Base-by-base conservation (phyloP, 37 sponge, comb jelly and placozoan species). In the Tethya wilhelma region DNA sequence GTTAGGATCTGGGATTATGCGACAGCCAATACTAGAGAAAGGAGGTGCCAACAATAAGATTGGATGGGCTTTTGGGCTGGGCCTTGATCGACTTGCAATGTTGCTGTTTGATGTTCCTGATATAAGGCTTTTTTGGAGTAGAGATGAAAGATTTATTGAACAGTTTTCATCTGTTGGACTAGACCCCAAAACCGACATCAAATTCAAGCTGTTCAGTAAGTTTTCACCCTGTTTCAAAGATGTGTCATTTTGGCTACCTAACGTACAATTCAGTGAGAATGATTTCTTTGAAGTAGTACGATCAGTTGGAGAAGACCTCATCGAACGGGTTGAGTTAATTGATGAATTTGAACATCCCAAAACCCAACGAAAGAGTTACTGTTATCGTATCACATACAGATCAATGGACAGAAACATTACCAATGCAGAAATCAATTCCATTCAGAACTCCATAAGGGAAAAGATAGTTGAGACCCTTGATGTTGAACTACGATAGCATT, bases 21-120 rank as follows among this genome's bases (percentile, higher is more conserved):
- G 84, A 41, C 94, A 93, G 62, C 56, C 56, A 36, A 93, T 93
- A 2, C 57, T 93, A 23, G 84, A 59, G 0, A 44, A 67, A 3
- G 84, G 71, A 33, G 97, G 94, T 25, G 89, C 66, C 25, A 12
- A 12, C 6, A 65, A 81, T 55, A 86, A 85, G 79, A 60, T 89
- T 12, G 98, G 98, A 2, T 97, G 96, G 93, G 98, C 98, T 7
- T 97, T 97, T 90, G 98, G 98, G 17, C 67, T 97, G 25, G 98
- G 98, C 6, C 81, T 97, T 44, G 98, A 97, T 37, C 74, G 98
- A 17, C 79, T 97, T 11, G 93, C 98, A 32, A 97, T 97, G 98
- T 75, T 89, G 14, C 84, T 97, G 34, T 97, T 89, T 65, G 44
- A 70, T 22, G 95, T 97, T 36, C 96, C 96, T 1, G 98, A 95